Conservation (phyloP, 1,140 invertebrate species). For the Papilio helenus region DNA sequence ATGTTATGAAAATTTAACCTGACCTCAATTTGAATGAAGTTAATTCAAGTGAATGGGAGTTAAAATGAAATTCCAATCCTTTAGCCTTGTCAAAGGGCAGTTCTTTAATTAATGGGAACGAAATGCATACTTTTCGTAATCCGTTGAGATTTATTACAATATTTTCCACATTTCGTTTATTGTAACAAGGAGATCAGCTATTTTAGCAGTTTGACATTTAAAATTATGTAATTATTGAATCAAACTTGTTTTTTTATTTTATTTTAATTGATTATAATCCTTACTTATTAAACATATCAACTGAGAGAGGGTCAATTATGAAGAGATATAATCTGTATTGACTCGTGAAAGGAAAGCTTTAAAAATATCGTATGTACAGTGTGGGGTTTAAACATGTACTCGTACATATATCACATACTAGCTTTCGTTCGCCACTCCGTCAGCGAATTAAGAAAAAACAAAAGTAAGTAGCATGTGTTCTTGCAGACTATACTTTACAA, state of each 20-base stretch:
- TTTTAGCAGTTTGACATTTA: constrained; percentile 24
- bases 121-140: constrained; percentile 19
- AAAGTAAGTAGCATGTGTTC: no score
- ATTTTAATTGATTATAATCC: neutral
- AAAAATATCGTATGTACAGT: neutral
- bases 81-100: constrained; percentile 30
- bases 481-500: no score
- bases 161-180: constrained; percentile 27
- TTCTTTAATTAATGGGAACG: constrained; percentile 34
- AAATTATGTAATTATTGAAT: neutral
- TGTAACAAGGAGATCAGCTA: constrained; percentile 23
- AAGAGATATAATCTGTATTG: neutral
- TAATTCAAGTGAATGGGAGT: constrained; percentile 38
- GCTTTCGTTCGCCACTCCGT: no score
- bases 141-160: constrained; percentile 27
- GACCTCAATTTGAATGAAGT: constrained; percentile 36
- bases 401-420: no score
- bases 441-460: no score
- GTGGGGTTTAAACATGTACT: no score
- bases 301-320: neutral
- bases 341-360: neutral
- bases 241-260: neutral
- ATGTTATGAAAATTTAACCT: constrained; percentile 32
- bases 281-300: neutral
- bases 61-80: constrained; percentile 30